These are phyloP conservation scores for Eristalis intricaria DNA, from an alignment of 2,888 invertebrate genomes.

Conservation along the genomic window DNA sequence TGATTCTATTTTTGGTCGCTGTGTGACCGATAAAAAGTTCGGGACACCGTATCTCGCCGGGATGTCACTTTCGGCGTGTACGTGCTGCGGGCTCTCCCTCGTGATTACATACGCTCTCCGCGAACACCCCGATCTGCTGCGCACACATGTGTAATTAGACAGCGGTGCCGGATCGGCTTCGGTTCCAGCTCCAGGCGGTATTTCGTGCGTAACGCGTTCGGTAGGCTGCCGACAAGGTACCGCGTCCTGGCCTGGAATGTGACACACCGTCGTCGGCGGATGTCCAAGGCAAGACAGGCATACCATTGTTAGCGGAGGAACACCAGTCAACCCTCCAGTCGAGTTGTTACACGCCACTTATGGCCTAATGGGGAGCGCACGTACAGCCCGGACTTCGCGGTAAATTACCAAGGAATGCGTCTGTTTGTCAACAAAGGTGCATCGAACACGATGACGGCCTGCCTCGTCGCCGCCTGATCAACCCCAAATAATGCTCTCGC, in stretches of 20 bases:
- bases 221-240: conserved; percentile 42
- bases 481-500: conserved; percentile 22
- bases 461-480: not conserved
- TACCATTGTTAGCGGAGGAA: conserved; percentile 29
- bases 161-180: conserved; percentile 9
- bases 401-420: conserved; percentile 61
- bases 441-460: not conserved
- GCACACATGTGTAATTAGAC: conserved; percentile 53
- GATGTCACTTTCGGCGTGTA: conserved; percentile 19
- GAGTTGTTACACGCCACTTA: not conserved
- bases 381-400: not conserved
- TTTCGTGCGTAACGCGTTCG: conserved; percentile 65
- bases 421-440: conserved; percentile 26
- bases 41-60: conserved; percentile 21
- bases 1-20: conserved; percentile 63
- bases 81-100: not conserved
- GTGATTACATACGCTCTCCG: not conserved
- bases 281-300: not conserved
- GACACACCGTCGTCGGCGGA: conserved; percentile 10
- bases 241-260: conserved; percentile 47
- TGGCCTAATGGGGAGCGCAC: conserved; percentile 30
- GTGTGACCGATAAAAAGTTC: conserved; percentile 68
- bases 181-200: conserved; percentile 24
- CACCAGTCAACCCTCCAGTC: conserved; percentile 27
- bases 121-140: conserved; percentile 14